Evolutionary conservation across 2,797 vertebrate species (phyloP), one percentile per base, ranked within the genome.

Genomic region (Falco concolor): DNA sequence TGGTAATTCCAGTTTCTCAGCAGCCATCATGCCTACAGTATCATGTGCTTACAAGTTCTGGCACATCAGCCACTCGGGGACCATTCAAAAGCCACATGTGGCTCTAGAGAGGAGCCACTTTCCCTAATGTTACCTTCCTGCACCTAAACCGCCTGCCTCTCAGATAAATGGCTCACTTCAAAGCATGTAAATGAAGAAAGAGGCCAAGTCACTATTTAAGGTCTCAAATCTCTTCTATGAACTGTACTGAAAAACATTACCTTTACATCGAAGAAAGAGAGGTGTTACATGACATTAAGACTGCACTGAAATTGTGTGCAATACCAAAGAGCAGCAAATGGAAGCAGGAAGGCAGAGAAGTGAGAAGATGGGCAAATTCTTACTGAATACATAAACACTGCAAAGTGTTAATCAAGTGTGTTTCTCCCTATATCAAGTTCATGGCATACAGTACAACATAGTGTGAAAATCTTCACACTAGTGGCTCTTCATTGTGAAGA

Each of bases 351-450:
- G 59, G 40, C 40, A 76, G 47, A 81, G 64, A 68, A 89, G 61
- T 9, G 45, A 90, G 69, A 91, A 72, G 74, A 92, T 52, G 24
- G 65, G 57, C 25, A 90, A 95, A 67, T 59, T 40, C 36, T 74
- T 84, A 76, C 56, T 28, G 56, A 84, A 76, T 27, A 61, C 34
- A 84, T 50, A 84, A 92, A 94, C 74, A 92, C 17, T 53, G 61
- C 24, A 25, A 78, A 84, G 68, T 59, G 78, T 60, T 93, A 85
- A 94, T 74, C 78, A 67, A 84, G 52, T 7, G 34, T 36, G 12
- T 44, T 94, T 91, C 78, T 84, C 68, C 67, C 68, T 76, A 1
- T 13, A 91, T 79, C 54, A 28, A 49, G 53, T 92, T 86, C 49
- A 47, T 2, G 17, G 45, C 63, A 54, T 17, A 47, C 18, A 73